phyloP scores from a whole-genome alignment of 2,888 invertebrate species.

The Biston betularia region DNA sequence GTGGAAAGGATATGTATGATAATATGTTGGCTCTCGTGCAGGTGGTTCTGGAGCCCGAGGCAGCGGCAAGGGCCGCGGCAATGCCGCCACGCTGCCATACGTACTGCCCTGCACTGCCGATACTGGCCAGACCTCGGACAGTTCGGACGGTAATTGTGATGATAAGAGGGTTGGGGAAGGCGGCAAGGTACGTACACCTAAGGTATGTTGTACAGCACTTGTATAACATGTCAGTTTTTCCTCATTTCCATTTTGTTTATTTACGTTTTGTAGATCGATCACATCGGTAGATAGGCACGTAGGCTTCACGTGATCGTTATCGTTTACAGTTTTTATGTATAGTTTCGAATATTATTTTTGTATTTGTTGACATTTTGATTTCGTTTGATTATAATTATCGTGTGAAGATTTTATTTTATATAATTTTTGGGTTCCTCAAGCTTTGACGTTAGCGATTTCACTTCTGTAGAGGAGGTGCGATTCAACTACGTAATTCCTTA shows the following conservation, averaged over 20 bases:
- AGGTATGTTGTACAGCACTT: conserved; percentile 47
- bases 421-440: conserved; percentile 33
- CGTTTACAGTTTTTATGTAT: conserved; percentile 18
- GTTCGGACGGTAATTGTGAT: conserved; percentile 75
- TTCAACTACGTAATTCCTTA: background rate
- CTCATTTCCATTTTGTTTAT: conserved; percentile 37
- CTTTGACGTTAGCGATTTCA: conserved; percentile 17
- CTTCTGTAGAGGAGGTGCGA: conserved; percentile 9
- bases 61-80: conserved; percentile 77
- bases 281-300: conserved; percentile 26
- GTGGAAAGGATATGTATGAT: background rate
- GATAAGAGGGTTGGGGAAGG: conserved; percentile 72
- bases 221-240: conserved; percentile 46
- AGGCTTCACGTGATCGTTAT: conserved; percentile 26
- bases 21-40: conserved; percentile 21
- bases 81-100: conserved; percentile 76
- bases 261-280: conserved; percentile 40
- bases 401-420: conserved; percentile 17
- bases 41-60: conserved; percentile 70
- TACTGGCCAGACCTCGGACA: conserved; percentile 77
- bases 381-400: conserved; percentile 1
- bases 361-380: conserved; percentile 6
- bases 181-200: conserved; percentile 69
- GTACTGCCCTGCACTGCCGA: conserved; percentile 80
- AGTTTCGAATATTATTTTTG: conserved; percentile 15